A percentile compares a stretch with the other conserved stretches of the same genome.
These are phyloP conservation scores for Diarsia dahlii DNA, from an alignment of 2,888 invertebrate genomes.

Conservation along the genomic window DNA sequence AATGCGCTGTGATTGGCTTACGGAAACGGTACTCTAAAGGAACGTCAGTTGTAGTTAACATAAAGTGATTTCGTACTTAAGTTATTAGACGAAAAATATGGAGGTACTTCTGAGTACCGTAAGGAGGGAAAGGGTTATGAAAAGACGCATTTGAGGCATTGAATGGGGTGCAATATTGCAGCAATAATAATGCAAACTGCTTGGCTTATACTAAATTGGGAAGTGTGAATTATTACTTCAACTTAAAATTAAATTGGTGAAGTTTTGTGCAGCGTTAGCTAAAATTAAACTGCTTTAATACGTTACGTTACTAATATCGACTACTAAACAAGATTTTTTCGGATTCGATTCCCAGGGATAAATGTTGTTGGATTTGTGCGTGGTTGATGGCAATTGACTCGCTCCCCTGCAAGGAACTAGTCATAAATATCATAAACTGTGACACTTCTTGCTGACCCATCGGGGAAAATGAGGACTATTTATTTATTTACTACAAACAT, in stretches of 20 bases:
- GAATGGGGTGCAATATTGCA: constrained; percentile 2
- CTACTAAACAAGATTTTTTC: background rate
- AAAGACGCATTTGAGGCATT: constrained; percentile 3
- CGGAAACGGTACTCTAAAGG: too few species aligned
- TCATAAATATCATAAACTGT: background rate
- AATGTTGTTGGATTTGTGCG: background rate
- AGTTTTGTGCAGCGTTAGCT: background rate
- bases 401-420: too few species aligned
- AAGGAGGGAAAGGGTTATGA: too few species aligned
- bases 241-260: background rate
- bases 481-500: too few species aligned
- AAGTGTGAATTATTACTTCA: background rate
- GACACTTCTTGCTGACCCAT: background rate
- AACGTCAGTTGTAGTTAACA: too few species aligned
- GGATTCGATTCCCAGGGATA: background rate
- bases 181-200: background rate
- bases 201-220: background rate
- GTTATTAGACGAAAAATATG: too few species aligned
- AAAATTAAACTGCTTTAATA: background rate
- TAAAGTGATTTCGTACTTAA: too few species aligned
- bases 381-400: background rate
- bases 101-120: too few species aligned
- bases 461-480: too few species aligned
- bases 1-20: too few species aligned
- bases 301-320: background rate